phyloP scores from a whole-genome alignment of 1,140 invertebrate species.

The Bombus polaris region DNA sequence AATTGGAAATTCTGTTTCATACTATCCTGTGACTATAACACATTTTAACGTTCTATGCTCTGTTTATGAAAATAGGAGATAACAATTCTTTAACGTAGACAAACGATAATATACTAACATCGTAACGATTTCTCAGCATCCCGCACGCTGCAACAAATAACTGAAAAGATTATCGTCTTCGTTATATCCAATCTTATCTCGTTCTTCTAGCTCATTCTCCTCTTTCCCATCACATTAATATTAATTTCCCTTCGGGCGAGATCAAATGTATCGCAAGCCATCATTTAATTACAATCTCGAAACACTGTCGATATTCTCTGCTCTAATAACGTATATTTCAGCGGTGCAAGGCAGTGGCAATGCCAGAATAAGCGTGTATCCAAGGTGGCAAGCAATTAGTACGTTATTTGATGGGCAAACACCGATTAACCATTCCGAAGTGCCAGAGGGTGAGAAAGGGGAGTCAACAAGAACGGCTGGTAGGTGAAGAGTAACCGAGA shows the following conservation, averaged over 20 bases:
- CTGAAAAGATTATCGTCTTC: not conserved
- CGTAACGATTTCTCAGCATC: too few species aligned
- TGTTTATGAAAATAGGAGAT: too few species aligned
- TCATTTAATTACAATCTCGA: conserved; percentile 10
- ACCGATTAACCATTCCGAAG: conserved; percentile 50
- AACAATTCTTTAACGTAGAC: too few species aligned
- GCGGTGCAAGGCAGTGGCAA: too few species aligned
- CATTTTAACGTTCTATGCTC: too few species aligned
- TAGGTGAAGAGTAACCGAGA: conserved; percentile 34
- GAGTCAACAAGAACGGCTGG: not conserved
- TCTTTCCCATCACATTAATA: not conserved
- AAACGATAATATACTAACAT: too few species aligned
- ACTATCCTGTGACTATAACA: not conserved
- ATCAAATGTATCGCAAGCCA: not conserved
- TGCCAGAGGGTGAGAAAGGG: not conserved
- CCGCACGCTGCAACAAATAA: too few species aligned
- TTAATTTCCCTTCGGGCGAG: not conserved
- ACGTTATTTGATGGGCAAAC: conserved; percentile 51
- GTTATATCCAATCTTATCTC: too few species aligned
- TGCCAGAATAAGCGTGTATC: conserved; percentile 6
- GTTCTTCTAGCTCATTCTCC: too few species aligned
- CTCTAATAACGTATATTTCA: not conserved
- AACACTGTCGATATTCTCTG: not conserved
- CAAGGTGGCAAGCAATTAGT: conserved; percentile 42
- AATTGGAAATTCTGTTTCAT: not conserved